Base-by-base conservation (phyloP, 1,140 invertebrate genomes). In the Macrosteles quadrilineatus region DNA sequence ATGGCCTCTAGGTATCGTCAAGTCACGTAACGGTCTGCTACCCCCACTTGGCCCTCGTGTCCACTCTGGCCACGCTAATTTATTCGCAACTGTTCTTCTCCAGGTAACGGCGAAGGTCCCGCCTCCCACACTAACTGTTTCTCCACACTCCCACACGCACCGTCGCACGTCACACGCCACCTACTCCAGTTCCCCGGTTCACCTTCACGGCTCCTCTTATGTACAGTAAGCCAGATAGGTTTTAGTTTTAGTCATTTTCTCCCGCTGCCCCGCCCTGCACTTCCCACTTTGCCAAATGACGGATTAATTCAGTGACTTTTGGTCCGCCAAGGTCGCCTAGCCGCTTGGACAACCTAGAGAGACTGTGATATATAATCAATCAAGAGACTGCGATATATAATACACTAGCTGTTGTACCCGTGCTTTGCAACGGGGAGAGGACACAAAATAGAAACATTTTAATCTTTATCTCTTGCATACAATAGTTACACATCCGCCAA, bases 241-340 rank as follows among this genome's bases (percentile, higher is more conserved):
- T 50, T 19, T n/a, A 21, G 32, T 36, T 36, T 36, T 19, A 50
- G 47, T 21, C 47, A 50, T 50, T 50, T 50, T 50, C 4, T n/a
- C 47, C n/a, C 14, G 32, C n/a, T 14, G 47, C 47, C 47, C 47
- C 47, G 47, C 47, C 47, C 47, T 50, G 47, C 14, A 50, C 47
- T 50, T 50, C 47, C 47, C 47, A 50, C 47, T 50, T 50, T 50
- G 47, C n/a, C 47, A 50, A 21, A 50, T 50, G 47, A 4, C 21
- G 47, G 47, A 9, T 50, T 50, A 50, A 19, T 50, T 50, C 47
- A 4, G 14, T 21, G 6, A 50, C 47, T 19, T 50, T 50, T 50
- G 47, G 47, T 50, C 6, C 47, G 21, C n/a, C 14, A 50, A 50
- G 47, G 47, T 50, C n/a, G n/a, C 21, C 47, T n/a, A 19, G 47